Percentiles rank a stretch among this genome's conserved stretches.
These are phyloP conservation scores for Diadophis punctatus DNA, from an alignment of 2,113 vertebrate species.

Conservation along the genomic window DNA sequence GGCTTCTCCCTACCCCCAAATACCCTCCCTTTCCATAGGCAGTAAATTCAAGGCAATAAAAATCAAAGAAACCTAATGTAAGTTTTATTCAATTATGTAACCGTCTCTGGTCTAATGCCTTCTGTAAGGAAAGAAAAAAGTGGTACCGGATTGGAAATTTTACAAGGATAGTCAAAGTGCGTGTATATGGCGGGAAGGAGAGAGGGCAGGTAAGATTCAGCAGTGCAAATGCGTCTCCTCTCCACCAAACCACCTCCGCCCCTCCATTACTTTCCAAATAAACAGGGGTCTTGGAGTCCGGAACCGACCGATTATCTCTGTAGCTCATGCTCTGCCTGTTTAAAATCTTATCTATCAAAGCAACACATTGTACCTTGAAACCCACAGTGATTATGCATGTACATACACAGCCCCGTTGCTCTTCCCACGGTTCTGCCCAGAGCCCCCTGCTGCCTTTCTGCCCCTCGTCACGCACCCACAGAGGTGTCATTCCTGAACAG, in stretches of 20 bases:
- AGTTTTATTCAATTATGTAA: slow-evolving; percentile 80
- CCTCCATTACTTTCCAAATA: rapidly evolving
- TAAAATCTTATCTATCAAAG: background rate
- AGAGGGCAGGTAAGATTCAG: slow-evolving; percentile 16
- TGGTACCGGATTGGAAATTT: slow-evolving; percentile 47
- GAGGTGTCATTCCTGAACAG: too few relatives aligned
- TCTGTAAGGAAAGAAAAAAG: slow-evolving; percentile 54
- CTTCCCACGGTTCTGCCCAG: too few relatives aligned
- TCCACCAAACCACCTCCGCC: background rate
- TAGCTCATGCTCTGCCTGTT: background rate
- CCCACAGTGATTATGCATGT: background rate
- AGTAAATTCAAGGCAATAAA: slow-evolving; percentile 82
- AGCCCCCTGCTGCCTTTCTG: too few relatives aligned
- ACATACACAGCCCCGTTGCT: too few relatives aligned
- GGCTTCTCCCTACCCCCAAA: background rate
- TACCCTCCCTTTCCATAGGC: slow-evolving; percentile 66
- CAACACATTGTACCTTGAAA: background rate
- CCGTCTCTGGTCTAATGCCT: slow-evolving; percentile 66
- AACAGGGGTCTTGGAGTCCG: background rate
- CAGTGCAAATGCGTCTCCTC: background rate
- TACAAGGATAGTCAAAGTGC: slow-evolving; percentile 53
- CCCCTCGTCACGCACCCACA: too few relatives aligned
- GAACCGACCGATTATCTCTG: background rate
- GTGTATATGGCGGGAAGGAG: slow-evolving; percentile 18
- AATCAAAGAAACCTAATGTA: slow-evolving; percentile 75